phyloP scores from a whole-genome alignment of 1,140 invertebrate species.

The Cydia pomonella region DNA sequence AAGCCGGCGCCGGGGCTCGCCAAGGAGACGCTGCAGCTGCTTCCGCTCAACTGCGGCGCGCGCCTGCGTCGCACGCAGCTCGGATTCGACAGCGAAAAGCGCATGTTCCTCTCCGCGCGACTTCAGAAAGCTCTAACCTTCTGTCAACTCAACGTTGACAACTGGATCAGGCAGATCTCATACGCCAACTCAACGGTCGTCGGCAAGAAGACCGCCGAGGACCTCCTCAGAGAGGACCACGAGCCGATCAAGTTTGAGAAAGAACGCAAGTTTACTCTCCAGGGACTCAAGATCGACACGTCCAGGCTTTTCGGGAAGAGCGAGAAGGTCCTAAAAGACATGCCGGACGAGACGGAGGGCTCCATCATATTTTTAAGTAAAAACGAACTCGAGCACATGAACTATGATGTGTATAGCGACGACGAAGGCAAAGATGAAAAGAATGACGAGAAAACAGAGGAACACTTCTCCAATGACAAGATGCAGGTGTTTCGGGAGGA shows the following conservation, averaged over 20 bases:
- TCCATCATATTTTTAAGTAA: constrained; percentile 84
- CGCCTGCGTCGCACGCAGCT: constrained; percentile 80
- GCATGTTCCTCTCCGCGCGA: constrained; percentile 82
- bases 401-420: constrained; percentile 79
- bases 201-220: constrained; percentile 71
- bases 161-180: constrained; percentile 81
- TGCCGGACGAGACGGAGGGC: constrained; percentile 83
- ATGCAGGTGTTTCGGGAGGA: constrained; percentile 82
- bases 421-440: constrained; percentile 76
- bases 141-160: constrained; percentile 82
- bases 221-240: constrained; percentile 76
- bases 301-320: constrained; percentile 78
- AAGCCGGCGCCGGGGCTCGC: constrained; percentile 57
- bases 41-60: constrained; percentile 79
- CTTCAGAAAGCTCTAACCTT: constrained; percentile 83
- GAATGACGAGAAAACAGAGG: constrained; percentile 60
- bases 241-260: constrained; percentile 80
- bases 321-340: constrained; percentile 80
- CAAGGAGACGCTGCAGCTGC: constrained; percentile 70
- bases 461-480: constrained; percentile 77
- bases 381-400: constrained; percentile 82
- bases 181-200: constrained; percentile 75
- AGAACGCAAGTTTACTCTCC: constrained; percentile 79
- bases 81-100: constrained; percentile 82
- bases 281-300: constrained; percentile 78